Base-by-base conservation (phyloP, 2,888 invertebrate genomes). In the Rapana venosa region DNA sequence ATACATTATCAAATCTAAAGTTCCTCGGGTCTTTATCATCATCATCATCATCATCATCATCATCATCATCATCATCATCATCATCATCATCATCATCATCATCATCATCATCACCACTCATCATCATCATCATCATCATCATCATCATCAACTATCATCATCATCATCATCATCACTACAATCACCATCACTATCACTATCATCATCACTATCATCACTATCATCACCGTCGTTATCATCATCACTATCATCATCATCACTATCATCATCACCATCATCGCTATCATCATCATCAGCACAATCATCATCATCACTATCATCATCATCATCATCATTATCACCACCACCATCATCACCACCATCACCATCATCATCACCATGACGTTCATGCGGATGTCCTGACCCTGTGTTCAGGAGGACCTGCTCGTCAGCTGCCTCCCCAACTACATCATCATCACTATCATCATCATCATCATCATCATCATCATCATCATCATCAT, bases 391-490 rank as follows among this genome's bases (percentile, higher is more conserved):
- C n/a, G n/a, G n/a, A n/a, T n/a, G n/a, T n/a, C n/a, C n/a, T n/a
- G n/a, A n/a, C n/a, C n/a, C 4, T 26, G 26, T 74, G 83, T 13
- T 15, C 92, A 95, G 94, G 95, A 95, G 90, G 94, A 94, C 36
- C 91, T 95, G 70, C 92, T 95, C 88, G 92, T 93, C 61, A 95
- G 95, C 90, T 94, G 95, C 90, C 94, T 95, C 56, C 95, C 95
- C 4, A 93, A 92, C 66, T 94, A 95, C 90, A 92, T 95, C 74
- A 93, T 95, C 2, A 47, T 47, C 47, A 2, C 8, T 8, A 47
- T 8, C 8, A 47, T 47, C 47, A 47, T 47, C 47, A 47, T 47
- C 47, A 47, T 47, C 47, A 47, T 8, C 47, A 47, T 8, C 47
- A 47, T 8, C 47, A 47, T 8, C 47, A 47, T 47, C 47, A 47